Conservation (phyloP, 2,113 vertebrate species). For the Ibidorhyncha struthersii region DNA sequence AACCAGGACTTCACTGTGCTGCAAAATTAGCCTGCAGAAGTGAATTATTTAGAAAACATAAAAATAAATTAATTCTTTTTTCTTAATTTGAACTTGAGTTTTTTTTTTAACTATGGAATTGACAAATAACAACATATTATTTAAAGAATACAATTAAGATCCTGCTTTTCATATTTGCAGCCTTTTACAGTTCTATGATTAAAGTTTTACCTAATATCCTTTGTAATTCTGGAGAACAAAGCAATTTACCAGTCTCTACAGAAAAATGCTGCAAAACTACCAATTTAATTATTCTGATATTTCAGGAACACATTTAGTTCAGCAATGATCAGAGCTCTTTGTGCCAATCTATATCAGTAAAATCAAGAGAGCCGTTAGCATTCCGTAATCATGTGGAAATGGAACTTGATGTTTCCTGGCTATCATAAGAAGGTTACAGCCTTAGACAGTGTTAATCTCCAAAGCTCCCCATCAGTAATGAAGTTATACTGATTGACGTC, state of each 20-base stretch:
- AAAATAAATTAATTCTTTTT: neutral
- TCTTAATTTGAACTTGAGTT: neutral
- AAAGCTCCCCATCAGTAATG: neutral
- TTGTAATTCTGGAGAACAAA: neutral
- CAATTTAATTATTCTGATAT: neutral
- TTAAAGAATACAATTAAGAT: neutral
- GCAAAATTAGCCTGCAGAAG: neutral
- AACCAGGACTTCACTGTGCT: neutral
- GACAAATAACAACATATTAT: neutral
- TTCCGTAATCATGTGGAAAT: neutral
- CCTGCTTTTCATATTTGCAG: neutral
- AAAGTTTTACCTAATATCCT: neutral
- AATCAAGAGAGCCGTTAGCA: neutral
- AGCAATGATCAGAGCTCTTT: neutral
- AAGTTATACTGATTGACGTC: neutral
- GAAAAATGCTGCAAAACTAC: neutral
- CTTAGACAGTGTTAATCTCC: neutral
- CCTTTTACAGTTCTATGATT: neutral
- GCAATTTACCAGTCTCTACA: neutral
- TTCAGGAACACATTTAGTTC: neutral
- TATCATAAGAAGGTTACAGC: neutral
- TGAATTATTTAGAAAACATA: neutral
- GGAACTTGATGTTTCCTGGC: neutral
- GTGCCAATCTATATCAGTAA: neutral
- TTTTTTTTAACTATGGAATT: neutral